Base-by-base conservation (phyloP, 2,888 invertebrate species). In the Sceliomorpha sp. region DNA sequence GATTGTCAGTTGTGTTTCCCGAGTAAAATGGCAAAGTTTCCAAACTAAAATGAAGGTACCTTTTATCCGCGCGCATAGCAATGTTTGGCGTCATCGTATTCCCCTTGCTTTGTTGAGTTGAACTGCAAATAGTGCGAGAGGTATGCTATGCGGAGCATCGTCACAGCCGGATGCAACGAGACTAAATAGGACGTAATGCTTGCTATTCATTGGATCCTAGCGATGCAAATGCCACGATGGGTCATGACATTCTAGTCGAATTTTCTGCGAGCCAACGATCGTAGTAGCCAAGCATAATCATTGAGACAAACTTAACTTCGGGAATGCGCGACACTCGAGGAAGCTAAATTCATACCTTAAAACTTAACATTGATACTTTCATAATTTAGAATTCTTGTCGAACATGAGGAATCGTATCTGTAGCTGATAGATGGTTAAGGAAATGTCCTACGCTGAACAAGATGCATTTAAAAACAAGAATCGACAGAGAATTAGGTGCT, bases 61-160 rank as follows among this genome's bases (percentile, higher is more conserved):
- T 32, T 26, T 32, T 56, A 29, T 74, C 72, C 69, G 48, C 9
- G 73, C 67, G 71, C 73, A 79, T 77, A 76, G 74, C 78, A 67
- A 77, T 70, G 74, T 67, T 67, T 59, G 74, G 75, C 79, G 77
- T 80, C 78, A 77, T 79, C 77, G 77, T 79, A 62, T 72, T 51
- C 58, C 73, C 69, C 42, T 48, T 60, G 66, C 64, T 56, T 66
- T 60, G 60, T 66, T 47, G 36, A 55, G 31, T 45, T 29, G 74
- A 74, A 79, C 80, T 81, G 81, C 82, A 84, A 84, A 84, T 84
- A 84, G 82, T 82, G 80, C 77, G 62, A 74, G 75, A 78, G 78
- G 78, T 76, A 78, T 76, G 82, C 79, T 77, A 80, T 84, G 83
- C 80, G 32, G 55, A 72, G 74, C 75, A 76, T 77, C 79, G 77